These are phyloP conservation scores for Conchocele bisecta DNA, from an alignment of 2,888 invertebrate species.

Conservation along the genomic window DNA sequence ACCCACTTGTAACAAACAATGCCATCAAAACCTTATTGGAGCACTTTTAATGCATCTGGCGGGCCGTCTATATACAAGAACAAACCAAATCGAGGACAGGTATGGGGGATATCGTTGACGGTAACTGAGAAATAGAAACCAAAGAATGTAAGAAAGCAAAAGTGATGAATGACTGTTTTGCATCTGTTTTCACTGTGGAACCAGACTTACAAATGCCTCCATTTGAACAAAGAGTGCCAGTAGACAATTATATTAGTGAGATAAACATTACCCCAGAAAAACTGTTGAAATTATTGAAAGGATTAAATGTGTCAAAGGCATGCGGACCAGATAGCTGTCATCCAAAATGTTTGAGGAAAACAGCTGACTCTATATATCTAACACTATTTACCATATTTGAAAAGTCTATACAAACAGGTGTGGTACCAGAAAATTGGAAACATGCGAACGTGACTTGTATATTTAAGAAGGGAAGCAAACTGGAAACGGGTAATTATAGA, in stretches of 20 bases:
- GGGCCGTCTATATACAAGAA: no score
- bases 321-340: neutral
- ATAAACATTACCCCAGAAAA: neutral
- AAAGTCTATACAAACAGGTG: neutral
- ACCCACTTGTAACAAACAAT: no score
- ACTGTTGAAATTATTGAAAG: neutral
- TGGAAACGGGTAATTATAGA: neutral
- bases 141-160: conserved; percentile 2
- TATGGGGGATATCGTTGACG: neutral
- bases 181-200: neutral
- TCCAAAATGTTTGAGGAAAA: conserved; percentile 1
- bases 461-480: conserved; percentile 1
- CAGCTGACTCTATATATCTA: neutral
- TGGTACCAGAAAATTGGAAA: neutral
- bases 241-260: neutral
- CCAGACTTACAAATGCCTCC: neutral
- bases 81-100: conserved; percentile 6
- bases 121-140: neutral
- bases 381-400: neutral
- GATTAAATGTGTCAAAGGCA: neutral
- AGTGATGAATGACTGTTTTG: neutral
- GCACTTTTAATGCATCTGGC: no score
- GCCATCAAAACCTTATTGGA: no score
- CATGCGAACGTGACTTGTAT: conserved; percentile 7
- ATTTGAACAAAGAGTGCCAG: no score